Evolutionary conservation across 2,888 invertebrate species (phyloP), one percentile per base, ranked within the genome.

Genomic region (Leistus spinibarbis): DNA sequence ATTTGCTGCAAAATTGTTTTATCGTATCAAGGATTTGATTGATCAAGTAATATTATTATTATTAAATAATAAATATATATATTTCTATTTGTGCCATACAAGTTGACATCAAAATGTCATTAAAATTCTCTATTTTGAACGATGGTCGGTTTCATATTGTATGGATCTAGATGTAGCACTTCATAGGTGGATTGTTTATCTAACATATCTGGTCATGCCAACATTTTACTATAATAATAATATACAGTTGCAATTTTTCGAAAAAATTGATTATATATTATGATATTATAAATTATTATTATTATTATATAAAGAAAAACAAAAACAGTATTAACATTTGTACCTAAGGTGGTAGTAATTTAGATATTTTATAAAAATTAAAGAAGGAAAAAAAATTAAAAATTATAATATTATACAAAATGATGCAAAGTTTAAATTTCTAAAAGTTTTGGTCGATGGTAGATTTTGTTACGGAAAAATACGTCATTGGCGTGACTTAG

Each of bases 291-390:
- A 40, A 40, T 40, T 40, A 40, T 40, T 40, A 40, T 40, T 40
- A 40, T 40, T 67, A 73, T 73, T 76, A 76, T 69, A 77, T 76
- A 75, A 68, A 77, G 71, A 69, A 76, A 62, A 64, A 74, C 82
- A 81, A 82, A 79, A 83, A 82, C 85, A 85, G 85, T 85, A 85
- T 85, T 85, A 85, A 84, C 83, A 85, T 84, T 85, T 84, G 85
- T 85, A 85, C 85, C 85, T 85, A 84, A 85, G 64, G 75, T 75
- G 69, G 84, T 85, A 84, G 85, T 82, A 82, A 79, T 84, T 84
- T 85, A 84, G 85, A 85, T 83, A 84, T 85, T 85, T 85, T 85
- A 83, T 85, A 84, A 84, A 79, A 80, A 79, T 79, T 76, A 76
- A 68, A 76, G 56, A 54, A 76, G n/a, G n/a, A 69, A 56, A 64